phyloP scores from a whole-genome alignment of 2,113 vertebrate species.

The Poicephalus gulielmi region DNA sequence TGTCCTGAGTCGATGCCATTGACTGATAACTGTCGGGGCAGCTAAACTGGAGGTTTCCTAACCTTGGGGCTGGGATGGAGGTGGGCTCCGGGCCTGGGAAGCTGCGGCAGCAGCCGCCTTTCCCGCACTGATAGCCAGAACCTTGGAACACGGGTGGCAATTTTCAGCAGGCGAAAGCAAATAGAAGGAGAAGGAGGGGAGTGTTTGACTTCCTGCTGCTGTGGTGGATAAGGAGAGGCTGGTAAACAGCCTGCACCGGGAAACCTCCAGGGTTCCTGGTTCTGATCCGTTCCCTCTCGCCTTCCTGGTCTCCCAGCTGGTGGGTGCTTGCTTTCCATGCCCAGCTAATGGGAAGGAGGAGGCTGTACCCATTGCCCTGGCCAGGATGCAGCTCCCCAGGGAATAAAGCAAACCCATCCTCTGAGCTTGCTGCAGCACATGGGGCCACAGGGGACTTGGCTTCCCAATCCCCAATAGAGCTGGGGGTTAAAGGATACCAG shows the following conservation, averaged over 20 bases:
- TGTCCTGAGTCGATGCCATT: accelerated
- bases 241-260: background rate
- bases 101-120: background rate
- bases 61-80: background rate
- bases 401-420: background rate
- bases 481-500: background rate
- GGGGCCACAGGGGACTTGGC: background rate
- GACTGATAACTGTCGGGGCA: accelerated
- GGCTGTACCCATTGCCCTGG: background rate
- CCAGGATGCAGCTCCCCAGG: background rate
- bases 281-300: background rate
- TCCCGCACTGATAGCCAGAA: background rate
- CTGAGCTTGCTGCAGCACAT: accelerated
- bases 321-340: accelerated
- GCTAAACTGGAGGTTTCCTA: background rate
- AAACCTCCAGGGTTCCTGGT: background rate
- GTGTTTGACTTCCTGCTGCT: background rate
- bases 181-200: background rate
- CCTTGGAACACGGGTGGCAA: background rate
- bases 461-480: background rate
- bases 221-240: background rate
- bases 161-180: background rate
- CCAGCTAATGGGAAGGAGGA: background rate
- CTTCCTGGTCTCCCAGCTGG: background rate
- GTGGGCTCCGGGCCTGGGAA: background rate